These are phyloP conservation scores for Caprella mutica DNA, from an alignment of 2,888 invertebrate genomes.

Conservation along the genomic window DNA sequence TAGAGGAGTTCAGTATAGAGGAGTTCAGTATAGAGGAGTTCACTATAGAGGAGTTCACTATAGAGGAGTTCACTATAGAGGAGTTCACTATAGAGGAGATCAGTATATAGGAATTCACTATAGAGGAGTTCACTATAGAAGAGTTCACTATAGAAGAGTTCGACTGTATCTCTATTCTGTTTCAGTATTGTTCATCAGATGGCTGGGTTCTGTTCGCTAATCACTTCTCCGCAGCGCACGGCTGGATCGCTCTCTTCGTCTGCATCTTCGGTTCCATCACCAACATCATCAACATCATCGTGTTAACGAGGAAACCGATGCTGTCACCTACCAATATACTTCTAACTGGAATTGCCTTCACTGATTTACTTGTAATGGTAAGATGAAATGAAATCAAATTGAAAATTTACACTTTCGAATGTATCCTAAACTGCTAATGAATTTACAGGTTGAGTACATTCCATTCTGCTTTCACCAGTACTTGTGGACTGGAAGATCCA, in stretches of 20 bases:
- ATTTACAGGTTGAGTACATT: constrained; percentile 58
- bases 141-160: too few relatives aligned
- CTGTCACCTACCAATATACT: constrained; percentile 81
- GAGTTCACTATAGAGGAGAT: too few relatives aligned
- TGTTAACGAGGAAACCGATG: constrained; percentile 81
- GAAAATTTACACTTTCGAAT: too few relatives aligned
- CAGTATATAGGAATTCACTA: too few relatives aligned
- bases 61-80: too few relatives aligned
- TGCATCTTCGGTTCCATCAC: constrained; percentile 82
- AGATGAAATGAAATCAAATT: too few relatives aligned
- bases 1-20: too few relatives aligned
- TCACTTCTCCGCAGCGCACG: constrained; percentile 63
- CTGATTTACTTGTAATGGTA: constrained; percentile 81
- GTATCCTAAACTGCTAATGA: too few relatives aligned
- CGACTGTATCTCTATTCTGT: too few relatives aligned
- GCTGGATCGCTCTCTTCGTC: constrained; percentile 71
- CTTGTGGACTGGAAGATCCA: constrained; percentile 43
- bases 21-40: too few relatives aligned
- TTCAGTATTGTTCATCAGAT: constrained; percentile 27
- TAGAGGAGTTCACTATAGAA: too few relatives aligned
- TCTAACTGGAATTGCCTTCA: constrained; percentile 75
- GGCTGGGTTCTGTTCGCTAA: constrained; percentile 45
- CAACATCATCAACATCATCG: constrained; percentile 82
- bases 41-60: too few relatives aligned
- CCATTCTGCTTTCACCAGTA: constrained; percentile 75